Evolutionary conservation across 2,797 vertebrate species (phyloP), one percentile per base, ranked within the genome.

Genomic region (Brotula barbata): DNA sequence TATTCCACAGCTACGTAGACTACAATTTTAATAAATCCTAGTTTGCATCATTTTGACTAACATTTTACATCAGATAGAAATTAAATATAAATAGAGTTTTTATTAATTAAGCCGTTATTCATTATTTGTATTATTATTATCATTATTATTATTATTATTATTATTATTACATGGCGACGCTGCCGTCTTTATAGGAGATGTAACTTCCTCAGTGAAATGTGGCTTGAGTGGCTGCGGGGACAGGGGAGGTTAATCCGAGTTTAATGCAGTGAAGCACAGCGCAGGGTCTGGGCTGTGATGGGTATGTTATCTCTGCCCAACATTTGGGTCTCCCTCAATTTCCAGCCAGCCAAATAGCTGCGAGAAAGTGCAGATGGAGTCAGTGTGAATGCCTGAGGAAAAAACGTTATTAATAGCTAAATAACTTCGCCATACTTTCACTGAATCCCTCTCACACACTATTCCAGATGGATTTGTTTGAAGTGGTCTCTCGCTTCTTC

Each of bases 331-430:
- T 95, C 92, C 92, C 91, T 94, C 93, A 90, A 95, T 97, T 96
- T 93, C 94, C 88, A 94, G 92, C 93, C 92, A 94, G 95, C 94
- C 94, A 95, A 96, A 95, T 94, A 94, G 94, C 94, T 96, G 91
- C 85, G 89, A 94, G 94, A 94, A 85, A 89, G 94, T 94, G 92
- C 92, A 93, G 93, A 95, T 93, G 93, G 93, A 93, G 90, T 93
- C 90, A 92, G 90, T 94, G 94, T 93, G 91, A 91, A 93, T 89
- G 95, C 96, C 96, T 89, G 91, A 93, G 96, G 95, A 96, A 93
- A 95, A 95, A 94, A 93, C 94, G 93, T 94, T 98, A 96, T 96
- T 97, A 98, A 97, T 98, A 98, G 95, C 95, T 97, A 96, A 96
- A 97, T 96, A 98, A 96, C 94, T 96, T 95, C 90, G 90, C 93